Conservation (phyloP, 1,140 invertebrate genomes). For the Brachionus paranguensis region DNA sequence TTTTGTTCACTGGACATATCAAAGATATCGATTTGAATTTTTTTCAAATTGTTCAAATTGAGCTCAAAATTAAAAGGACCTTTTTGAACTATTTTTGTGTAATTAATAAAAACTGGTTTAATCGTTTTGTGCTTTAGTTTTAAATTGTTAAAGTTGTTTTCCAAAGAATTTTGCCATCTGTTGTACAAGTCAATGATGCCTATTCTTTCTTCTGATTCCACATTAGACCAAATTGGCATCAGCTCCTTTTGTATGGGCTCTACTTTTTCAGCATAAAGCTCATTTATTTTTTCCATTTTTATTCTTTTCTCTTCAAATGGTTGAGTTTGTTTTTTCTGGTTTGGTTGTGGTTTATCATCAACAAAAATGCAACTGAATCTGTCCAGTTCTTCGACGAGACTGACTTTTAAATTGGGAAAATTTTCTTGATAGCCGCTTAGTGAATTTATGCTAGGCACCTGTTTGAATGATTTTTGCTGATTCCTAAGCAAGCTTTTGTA, state of each 20-base stretch:
- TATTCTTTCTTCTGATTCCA: background rate
- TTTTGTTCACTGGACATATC: constrained; percentile 39
- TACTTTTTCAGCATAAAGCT: background rate
- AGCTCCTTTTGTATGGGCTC: constrained; percentile 17
- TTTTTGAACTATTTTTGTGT: background rate
- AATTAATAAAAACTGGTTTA: background rate
- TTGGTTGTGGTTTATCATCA: background rate
- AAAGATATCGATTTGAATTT: constrained; percentile 42
- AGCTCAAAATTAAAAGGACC: constrained; percentile 10
- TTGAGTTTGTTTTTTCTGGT: background rate
- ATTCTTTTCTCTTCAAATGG: background rate
- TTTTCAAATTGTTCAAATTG: constrained; percentile 37
- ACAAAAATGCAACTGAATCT: background rate
- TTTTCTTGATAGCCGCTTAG: background rate
- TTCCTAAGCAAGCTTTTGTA: background rate
- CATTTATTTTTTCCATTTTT: background rate
- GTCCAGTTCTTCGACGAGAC: background rate
- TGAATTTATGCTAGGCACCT: background rate
- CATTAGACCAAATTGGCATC: background rate
- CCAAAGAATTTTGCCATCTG: background rate
- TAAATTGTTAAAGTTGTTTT: background rate
- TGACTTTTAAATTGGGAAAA: background rate
- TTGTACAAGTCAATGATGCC: constrained; percentile 6
- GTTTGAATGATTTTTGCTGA: background rate
- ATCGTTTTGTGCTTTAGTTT: background rate